Conservation (phyloP, 2,888 invertebrate species). For the Dendrolimus pini region DNA sequence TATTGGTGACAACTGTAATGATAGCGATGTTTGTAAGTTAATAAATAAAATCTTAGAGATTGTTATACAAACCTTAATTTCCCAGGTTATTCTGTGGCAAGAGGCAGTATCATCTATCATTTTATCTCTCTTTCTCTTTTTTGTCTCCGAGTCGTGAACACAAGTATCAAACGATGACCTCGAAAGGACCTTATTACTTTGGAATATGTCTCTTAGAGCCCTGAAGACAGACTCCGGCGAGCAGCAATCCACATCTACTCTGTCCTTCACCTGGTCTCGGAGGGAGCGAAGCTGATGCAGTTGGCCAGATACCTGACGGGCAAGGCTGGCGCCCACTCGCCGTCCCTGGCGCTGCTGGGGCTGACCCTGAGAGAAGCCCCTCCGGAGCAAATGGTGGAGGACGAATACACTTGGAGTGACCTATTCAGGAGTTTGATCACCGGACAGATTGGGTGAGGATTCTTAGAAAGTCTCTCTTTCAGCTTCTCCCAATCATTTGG, state of each 20-base stretch:
- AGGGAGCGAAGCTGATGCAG: conserved; percentile 61
- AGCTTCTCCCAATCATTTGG: too few species aligned
- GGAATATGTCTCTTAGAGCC: conserved; percentile 17
- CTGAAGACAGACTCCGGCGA: conserved; percentile 28
- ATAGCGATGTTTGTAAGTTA: too few species aligned
- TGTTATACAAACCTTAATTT: too few species aligned
- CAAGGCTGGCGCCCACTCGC: conserved; percentile 62
- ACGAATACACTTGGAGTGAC: conserved; percentile 41
- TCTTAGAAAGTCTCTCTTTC: too few species aligned
- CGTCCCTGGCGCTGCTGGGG: conserved; percentile 72
- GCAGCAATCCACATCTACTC: conserved; percentile 65
- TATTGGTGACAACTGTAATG: too few species aligned
- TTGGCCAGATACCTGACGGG: conserved; percentile 78
- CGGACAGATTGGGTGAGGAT: conserved; percentile 62
- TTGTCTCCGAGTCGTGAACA: too few species aligned
- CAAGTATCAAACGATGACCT: too few species aligned
- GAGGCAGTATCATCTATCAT: too few species aligned
- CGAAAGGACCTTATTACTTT: too few species aligned
- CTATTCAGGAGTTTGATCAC: conserved; percentile 36
- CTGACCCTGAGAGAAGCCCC: conserved; percentile 78
- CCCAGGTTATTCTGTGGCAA: too few species aligned
- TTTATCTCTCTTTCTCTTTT: too few species aligned
- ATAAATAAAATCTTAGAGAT: too few species aligned
- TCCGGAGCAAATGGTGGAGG: conserved; percentile 27
- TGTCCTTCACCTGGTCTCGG: conserved; percentile 52